phyloP scores from a whole-genome alignment of 2,797 vertebrate genomes.

The Gymnoscopelus microlampas region DNA sequence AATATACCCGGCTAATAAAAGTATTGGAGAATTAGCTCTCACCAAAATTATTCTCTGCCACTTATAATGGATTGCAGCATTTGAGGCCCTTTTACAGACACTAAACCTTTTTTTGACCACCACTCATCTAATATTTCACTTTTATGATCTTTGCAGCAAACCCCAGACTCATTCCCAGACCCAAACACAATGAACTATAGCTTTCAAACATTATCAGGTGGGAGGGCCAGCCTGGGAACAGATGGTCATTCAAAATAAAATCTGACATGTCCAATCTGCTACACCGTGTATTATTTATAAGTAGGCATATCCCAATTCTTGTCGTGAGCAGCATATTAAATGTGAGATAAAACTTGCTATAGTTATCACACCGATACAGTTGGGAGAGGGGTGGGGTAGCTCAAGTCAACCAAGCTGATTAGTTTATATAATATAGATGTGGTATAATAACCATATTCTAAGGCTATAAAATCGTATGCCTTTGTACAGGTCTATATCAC shows the following conservation, averaged over 20 bases:
- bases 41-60: neutral
- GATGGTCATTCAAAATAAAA: conserved; percentile 21
- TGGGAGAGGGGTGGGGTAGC: neutral
- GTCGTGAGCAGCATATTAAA: conserved; percentile 13
- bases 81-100: conserved; percentile 9
- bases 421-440: too few species aligned
- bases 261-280: conserved; percentile 4
- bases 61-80: conserved; percentile 2
- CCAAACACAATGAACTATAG: conserved; percentile 3
- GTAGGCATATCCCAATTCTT: conserved; percentile 12
- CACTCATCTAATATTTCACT: conserved; percentile 34
- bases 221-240: conserved; percentile 12
- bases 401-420: too few species aligned
- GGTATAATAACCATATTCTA: too few species aligned
- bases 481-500: too few species aligned
- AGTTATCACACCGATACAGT: conserved; percentile 3
- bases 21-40: neutral
- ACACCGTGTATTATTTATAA: conserved; percentile 23
- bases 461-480: too few species aligned
- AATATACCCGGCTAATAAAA: too few species aligned
- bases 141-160: conserved; percentile 20
- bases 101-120: conserved; percentile 9
- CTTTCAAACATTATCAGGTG: conserved; percentile 1
- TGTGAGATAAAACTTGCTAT: conserved; percentile 1
- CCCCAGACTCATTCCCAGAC: neutral